phyloP scores from a whole-genome alignment of 2,113 vertebrate species.

The Coreoperca whiteheadi region DNA sequence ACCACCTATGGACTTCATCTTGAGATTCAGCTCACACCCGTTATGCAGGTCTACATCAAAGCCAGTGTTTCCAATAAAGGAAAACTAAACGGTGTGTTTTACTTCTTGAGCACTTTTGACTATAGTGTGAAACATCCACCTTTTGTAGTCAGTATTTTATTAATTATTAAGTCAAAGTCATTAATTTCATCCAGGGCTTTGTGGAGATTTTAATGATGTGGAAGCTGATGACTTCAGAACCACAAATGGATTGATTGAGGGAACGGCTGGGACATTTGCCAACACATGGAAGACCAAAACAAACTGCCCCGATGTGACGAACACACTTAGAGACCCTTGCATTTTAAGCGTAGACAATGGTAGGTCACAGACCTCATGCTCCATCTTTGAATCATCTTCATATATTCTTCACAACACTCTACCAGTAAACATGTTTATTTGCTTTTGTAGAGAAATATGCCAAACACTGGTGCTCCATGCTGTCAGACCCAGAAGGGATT shows the following conservation, averaged over 20 bases:
- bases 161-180: neutral
- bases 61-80: constrained; percentile 79
- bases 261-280: constrained; percentile 86
- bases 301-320: constrained; percentile 84
- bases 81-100: constrained; percentile 85
- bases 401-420: neutral
- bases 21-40: constrained; percentile 86
- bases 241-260: constrained; percentile 86
- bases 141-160: neutral
- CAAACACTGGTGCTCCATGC: constrained; percentile 87
- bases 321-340: constrained; percentile 87
- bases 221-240: constrained; percentile 88
- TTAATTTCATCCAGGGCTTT: constrained; percentile 85
- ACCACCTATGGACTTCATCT: constrained; percentile 85
- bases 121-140: neutral
- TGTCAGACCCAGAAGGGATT: constrained; percentile 80
- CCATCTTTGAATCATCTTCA: neutral
- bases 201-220: constrained; percentile 91
- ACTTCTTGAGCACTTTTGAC: neutral
- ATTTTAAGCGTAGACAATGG: constrained; percentile 88
- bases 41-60: constrained; percentile 89
- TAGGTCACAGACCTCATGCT: constrained; percentile 60
- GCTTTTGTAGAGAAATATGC: constrained; percentile 88
- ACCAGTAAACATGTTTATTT: neutral
- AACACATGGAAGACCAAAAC: constrained; percentile 89